A percentile compares a stretch with the other conserved stretches of the same genome.
These are phyloP conservation scores for Bolinopsis microptera DNA, from an alignment of 37 sponge, comb jelly and placozoan species.

Conservation along the genomic window DNA sequence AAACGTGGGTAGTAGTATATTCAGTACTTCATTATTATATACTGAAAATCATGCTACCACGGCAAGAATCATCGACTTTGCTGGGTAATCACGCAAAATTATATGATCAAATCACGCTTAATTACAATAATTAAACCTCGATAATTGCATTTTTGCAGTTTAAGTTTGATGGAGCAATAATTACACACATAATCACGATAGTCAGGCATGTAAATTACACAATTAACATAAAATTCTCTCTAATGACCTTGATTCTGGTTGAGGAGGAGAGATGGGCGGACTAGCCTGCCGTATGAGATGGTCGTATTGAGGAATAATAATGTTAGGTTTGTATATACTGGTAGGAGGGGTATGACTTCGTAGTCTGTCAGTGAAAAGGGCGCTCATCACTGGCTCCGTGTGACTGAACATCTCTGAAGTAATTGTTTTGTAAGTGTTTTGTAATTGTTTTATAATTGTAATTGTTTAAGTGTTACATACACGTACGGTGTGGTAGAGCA, in stretches of 20 bases:
- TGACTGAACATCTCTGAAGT: conserved; percentile 28
- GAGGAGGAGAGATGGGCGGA: conserved; percentile 58
- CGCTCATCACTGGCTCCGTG: conserved; percentile 30
- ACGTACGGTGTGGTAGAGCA: no score
- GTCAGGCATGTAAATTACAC: not conserved
- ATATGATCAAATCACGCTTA: not conserved
- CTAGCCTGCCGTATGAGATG: conserved; percentile 25
- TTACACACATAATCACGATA: not conserved
- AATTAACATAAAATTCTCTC: not conserved
- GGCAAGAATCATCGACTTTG: no score
- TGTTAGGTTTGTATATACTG: conserved; percentile 45
- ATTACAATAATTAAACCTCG: not conserved
- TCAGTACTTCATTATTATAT: no score
- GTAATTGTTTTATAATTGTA: no score
- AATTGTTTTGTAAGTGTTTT: not conserved
- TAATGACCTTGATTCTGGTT: conserved; percentile 13
- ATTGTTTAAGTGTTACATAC: no score
- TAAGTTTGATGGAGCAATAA: not conserved
- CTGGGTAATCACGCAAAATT: no score
- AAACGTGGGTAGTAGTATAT: no score
- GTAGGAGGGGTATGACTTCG: not conserved
- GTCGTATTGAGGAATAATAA: conserved; percentile 17
- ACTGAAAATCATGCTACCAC: no score
- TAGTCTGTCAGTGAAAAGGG: conserved; percentile 17
- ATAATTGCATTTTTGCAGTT: not conserved